phyloP scores from a whole-genome alignment of 2,888 invertebrate species.

The Torymus aiolomorphi region DNA sequence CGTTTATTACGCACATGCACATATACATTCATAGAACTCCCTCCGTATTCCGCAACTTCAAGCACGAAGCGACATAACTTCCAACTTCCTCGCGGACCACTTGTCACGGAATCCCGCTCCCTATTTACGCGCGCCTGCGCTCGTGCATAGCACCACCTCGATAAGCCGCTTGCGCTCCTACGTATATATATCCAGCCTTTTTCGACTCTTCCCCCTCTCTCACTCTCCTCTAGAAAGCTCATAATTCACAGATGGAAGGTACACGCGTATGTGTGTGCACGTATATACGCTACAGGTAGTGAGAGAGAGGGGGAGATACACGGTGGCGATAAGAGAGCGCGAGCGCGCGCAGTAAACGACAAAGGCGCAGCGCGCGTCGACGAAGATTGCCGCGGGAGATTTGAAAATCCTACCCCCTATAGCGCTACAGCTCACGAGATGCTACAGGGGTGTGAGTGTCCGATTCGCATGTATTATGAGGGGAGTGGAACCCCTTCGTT shows the following conservation, averaged over 20 bases:
- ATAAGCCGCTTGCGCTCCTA: slow-evolving; percentile 17
- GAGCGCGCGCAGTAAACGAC: slow-evolving; percentile 28
- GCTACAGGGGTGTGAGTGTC: slow-evolving; percentile 5
- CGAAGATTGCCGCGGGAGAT: slow-evolving; percentile 45
- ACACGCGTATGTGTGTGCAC: background rate
- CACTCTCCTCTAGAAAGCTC: slow-evolving; percentile 11
- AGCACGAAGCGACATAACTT: background rate
- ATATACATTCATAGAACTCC: background rate
- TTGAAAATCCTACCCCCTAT: slow-evolving; percentile 36
- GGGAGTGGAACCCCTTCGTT: slow-evolving; percentile 14
- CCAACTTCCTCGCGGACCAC: slow-evolving; percentile 5
- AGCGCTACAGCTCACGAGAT: background rate
- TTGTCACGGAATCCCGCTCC: background rate
- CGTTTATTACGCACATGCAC: too few relatives aligned
- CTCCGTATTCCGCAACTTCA: slow-evolving; percentile 1
- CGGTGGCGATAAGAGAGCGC: slow-evolving; percentile 24
- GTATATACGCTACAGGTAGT: background rate
- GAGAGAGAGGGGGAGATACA: slow-evolving; percentile 18
- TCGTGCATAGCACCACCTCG: background rate
- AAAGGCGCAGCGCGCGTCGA: slow-evolving; percentile 10
- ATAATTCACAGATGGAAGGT: slow-evolving; percentile 35
- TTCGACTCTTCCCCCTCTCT: slow-evolving; percentile 13
- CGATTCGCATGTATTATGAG: slow-evolving; percentile 15
- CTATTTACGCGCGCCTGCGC: background rate
- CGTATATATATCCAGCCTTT: background rate